Evolutionary conservation across 92 coral and sea anemone genomes (phyloP), one percentile per base, ranked within the genome.

Genomic region (Metridium senile): DNA sequence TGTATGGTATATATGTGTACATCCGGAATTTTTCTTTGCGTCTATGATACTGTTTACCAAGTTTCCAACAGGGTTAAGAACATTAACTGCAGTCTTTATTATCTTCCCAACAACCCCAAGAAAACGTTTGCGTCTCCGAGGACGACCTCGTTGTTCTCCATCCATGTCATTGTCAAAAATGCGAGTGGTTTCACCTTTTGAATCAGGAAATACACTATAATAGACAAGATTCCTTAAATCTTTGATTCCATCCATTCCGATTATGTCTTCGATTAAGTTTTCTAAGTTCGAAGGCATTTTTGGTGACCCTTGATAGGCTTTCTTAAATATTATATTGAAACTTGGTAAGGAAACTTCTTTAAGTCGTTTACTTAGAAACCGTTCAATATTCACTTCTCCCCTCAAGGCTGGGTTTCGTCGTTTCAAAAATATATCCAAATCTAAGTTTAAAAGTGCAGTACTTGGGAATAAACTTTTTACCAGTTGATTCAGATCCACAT

Each of bases 381-480:
- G n/a, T 31, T 68, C 63, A 18, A 78, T 68, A 68, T 59, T 29
- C 18, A 26, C 45, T 1, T 62, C 31, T 16, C 75, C 75, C 67
- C 83, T 52, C 51, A 78, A 53, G 26, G 75, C 83, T 19, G 83
- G 83, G 51, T 32, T 78, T 26, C 33, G 53, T 2, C 23, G 29
- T 22, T 68, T 78, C 26, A 78, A 47, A 49, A n/a, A 23, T 9
- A 27, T 54, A 22, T 68, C 83, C 31, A 78, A 66, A 57, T 78
- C 74, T 16, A 78, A 23, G 39, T 58, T 57, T 18, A 76, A 19
- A 22, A 65, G 46, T 31, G 16, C 33, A 9, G 33, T 43, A n/a
- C 34, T 67, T 27, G 67, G 33, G 18, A 57, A 54, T 3, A 72
- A 62, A 0, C 75, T 75, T 25, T 30, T 78, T 30, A 78, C 20